phyloP scores from a whole-genome alignment of 2,113 vertebrate species.

The Dasyornis broadbenti region DNA sequence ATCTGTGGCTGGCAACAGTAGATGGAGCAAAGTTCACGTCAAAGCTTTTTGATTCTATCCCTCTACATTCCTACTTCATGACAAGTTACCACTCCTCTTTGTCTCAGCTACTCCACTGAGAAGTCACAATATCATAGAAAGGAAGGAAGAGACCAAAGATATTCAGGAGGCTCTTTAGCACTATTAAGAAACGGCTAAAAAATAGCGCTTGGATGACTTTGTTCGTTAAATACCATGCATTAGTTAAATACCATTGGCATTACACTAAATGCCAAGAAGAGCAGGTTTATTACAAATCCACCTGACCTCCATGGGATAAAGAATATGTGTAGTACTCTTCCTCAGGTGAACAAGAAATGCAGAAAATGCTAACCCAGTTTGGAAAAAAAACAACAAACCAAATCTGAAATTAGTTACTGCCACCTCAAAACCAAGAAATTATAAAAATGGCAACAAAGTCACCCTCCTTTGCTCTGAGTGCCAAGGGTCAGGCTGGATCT shows the following conservation, averaged over 20 bases:
- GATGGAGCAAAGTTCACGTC: conserved; percentile 12
- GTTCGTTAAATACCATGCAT: neutral
- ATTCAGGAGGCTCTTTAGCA: neutral
- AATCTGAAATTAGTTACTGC: neutral
- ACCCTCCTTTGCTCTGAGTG: neutral
- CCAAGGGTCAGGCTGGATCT: neutral
- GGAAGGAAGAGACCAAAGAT: neutral
- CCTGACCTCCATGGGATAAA: neutral
- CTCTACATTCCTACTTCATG: conserved; percentile 8
- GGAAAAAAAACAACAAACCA: neutral
- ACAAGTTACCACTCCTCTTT: conserved; percentile 12
- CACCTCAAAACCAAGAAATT: neutral
- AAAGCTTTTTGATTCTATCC: conserved; percentile 1
- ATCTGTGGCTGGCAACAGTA: neutral
- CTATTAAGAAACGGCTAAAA: neutral
- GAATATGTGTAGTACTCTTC: neutral
- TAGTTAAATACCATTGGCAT: no score
- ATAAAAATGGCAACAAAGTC: neutral
- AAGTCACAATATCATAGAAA: neutral
- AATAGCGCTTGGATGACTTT: neutral
- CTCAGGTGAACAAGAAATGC: neutral
- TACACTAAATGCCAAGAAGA: neutral
- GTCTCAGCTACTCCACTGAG: neutral
- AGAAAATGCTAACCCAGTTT: neutral
- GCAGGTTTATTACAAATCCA: neutral